A percentile compares a stretch with the other conserved stretches of the same genome.
These are phyloP conservation scores for Herpailurus yagouaroundi DNA, from an alignment of 2,113 vertebrate genomes.

Conservation along the genomic window DNA sequence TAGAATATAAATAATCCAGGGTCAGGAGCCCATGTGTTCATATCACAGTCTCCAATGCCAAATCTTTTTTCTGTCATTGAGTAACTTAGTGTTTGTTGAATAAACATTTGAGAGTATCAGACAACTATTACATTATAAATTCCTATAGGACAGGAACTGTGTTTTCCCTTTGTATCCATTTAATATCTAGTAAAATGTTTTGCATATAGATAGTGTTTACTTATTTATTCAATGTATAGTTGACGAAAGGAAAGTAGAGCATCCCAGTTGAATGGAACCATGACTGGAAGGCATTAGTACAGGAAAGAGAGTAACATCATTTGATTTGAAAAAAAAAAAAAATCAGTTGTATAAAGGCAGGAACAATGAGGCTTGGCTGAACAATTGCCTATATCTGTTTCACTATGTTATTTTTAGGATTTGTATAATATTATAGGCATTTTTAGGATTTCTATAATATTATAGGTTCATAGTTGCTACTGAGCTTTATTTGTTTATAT, in stretches of 20 bases:
- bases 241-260: background rate
- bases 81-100: background rate
- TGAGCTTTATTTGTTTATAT: background rate
- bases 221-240: background rate
- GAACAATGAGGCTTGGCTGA: background rate
- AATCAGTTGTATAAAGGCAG: background rate
- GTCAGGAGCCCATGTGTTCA: background rate
- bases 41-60: background rate
- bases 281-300: background rate
- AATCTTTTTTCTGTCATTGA: background rate
- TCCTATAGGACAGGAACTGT: background rate
- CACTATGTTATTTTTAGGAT: background rate
- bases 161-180: background rate
- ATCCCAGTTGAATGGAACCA: background rate
- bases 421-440: background rate
- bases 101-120: background rate
- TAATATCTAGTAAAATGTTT: background rate
- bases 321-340: background rate
- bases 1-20: background rate
- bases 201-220: background rate
- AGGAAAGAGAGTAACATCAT: background rate
- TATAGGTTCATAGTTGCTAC: background rate
- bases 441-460: background rate
- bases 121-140: background rate
- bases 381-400: background rate